Conservation (phyloP, 2,888 invertebrate species). For the Aquatica leii region DNA sequence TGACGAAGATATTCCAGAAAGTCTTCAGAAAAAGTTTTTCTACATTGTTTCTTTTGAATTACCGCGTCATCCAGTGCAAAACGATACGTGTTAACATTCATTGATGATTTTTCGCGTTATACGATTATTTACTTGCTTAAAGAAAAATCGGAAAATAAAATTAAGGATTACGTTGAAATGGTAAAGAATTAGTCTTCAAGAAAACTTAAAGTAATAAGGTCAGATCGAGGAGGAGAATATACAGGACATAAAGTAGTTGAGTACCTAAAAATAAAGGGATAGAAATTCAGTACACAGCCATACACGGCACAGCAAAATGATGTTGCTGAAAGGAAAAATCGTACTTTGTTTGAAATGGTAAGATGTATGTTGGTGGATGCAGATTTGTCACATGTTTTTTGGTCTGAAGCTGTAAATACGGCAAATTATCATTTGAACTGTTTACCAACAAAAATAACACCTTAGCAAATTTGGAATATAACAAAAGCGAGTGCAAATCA, state of each 20-base stretch:
- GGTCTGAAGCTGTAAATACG: constrained; percentile 14
- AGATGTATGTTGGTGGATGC: constrained; percentile 27
- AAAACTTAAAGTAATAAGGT: constrained; percentile 39
- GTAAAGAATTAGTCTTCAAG: constrained; percentile 31
- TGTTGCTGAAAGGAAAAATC: constrained; percentile 41
- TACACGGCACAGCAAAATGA: constrained; percentile 48
- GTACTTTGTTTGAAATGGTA: constrained; percentile 39
- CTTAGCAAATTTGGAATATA: neutral
- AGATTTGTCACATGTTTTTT: constrained; percentile 24
- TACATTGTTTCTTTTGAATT: too few relatives aligned
- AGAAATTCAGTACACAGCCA: constrained; percentile 34
- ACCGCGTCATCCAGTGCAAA: too few relatives aligned
- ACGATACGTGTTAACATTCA: too few relatives aligned
- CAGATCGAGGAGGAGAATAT: constrained; percentile 48
- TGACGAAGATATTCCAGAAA: too few relatives aligned
- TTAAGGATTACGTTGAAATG: constrained; percentile 37
- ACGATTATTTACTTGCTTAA: too few relatives aligned
- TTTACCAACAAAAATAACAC: neutral
- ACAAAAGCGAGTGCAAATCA: neutral
- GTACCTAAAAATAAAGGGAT: constrained; percentile 45
- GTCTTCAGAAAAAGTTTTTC: too few relatives aligned
- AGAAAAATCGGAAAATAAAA: too few relatives aligned
- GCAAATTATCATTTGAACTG: neutral
- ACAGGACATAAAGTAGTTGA: constrained; percentile 42
- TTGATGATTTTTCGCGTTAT: too few relatives aligned